phyloP scores from a whole-genome alignment of 2,797 vertebrate species.

The Oryzias sinensis region DNA sequence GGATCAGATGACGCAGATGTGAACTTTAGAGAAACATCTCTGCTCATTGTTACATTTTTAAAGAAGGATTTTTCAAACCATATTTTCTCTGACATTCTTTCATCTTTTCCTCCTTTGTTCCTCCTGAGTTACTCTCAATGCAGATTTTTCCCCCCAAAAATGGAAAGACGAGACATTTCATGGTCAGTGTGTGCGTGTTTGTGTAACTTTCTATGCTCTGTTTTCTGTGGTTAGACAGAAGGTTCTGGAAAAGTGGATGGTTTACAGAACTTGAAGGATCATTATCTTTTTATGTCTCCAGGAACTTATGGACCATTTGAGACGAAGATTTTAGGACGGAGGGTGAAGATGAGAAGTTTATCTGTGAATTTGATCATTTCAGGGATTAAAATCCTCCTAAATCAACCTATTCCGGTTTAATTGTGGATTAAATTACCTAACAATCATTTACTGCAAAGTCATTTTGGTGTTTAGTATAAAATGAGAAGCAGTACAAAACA shows the following conservation, averaged over 20 bases:
- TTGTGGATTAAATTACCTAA: not conserved
- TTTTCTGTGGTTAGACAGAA: slow-evolving; percentile 58
- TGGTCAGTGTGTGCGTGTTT: slow-evolving; percentile 14
- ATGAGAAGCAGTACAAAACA: too few relatives aligned
- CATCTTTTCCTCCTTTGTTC: slow-evolving; percentile 4
- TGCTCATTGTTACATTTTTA: too few relatives aligned
- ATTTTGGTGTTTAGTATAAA: too few relatives aligned
- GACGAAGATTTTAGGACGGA: slow-evolving; percentile 8
- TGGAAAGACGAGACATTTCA: slow-evolving; percentile 32
- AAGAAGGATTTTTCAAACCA: too few relatives aligned
- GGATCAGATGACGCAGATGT: too few relatives aligned
- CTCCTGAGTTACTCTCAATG: slow-evolving; percentile 20
- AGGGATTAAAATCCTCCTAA: not conserved
- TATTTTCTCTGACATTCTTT: not conserved
- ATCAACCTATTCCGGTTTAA: not conserved
- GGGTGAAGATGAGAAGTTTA: slow-evolving; percentile 4
- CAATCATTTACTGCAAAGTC: too few relatives aligned
- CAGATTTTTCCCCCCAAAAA: slow-evolving; percentile 23
- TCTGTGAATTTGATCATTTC: not conserved
- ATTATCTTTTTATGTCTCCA: slow-evolving; percentile 66
- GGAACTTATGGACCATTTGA: slow-evolving; percentile 41
- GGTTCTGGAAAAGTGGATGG: slow-evolving; percentile 63
- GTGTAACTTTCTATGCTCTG: slow-evolving; percentile 27
- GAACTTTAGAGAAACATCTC: too few relatives aligned
- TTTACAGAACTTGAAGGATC: slow-evolving; percentile 52